These are phyloP conservation scores for Leptopilina myrica DNA, from an alignment of 2,888 invertebrate genomes.

Conservation along the genomic window DNA sequence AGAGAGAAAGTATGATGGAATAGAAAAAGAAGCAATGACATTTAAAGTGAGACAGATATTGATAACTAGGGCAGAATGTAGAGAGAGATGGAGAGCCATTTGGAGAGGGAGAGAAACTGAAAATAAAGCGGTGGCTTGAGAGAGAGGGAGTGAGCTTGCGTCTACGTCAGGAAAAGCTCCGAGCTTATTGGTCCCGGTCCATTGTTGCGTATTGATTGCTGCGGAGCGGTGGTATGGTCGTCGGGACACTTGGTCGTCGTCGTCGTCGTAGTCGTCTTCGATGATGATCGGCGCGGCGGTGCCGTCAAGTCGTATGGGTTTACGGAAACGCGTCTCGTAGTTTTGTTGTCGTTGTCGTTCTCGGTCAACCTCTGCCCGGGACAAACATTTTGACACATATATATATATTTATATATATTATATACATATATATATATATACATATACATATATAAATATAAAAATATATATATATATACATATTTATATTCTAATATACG, in stretches of 20 bases:
- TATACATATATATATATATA: no score
- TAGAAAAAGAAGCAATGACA: not conserved
- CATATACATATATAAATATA: no score
- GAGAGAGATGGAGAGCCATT: slow-evolving; percentile 6
- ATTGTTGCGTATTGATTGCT: slow-evolving; percentile 77
- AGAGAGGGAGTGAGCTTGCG: slow-evolving; percentile 64
- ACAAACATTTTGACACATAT: slow-evolving; percentile 44
- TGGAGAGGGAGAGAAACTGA: slow-evolving; percentile 44
- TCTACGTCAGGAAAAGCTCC: slow-evolving; percentile 75
- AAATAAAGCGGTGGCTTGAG: slow-evolving; percentile 45
- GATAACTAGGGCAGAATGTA: not conserved
- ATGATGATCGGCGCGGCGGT: slow-evolving; percentile 66
- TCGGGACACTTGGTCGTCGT: slow-evolving; percentile 67
- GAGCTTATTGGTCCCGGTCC: slow-evolving; percentile 76
- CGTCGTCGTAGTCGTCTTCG: slow-evolving; percentile 70
- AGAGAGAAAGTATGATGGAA: not conserved
- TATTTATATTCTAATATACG: no score
- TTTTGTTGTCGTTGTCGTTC: slow-evolving; percentile 45
- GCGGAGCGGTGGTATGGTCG: slow-evolving; percentile 72
- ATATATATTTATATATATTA: no score
- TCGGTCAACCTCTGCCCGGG: slow-evolving; percentile 46
- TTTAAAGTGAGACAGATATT: slow-evolving; percentile 1
- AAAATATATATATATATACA: no score
- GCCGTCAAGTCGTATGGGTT: slow-evolving; percentile 49
- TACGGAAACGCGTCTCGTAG: slow-evolving; percentile 52